Base-by-base conservation (phyloP, 2,113 vertebrate genomes). In the Melanerpes aurifrons region DNA sequence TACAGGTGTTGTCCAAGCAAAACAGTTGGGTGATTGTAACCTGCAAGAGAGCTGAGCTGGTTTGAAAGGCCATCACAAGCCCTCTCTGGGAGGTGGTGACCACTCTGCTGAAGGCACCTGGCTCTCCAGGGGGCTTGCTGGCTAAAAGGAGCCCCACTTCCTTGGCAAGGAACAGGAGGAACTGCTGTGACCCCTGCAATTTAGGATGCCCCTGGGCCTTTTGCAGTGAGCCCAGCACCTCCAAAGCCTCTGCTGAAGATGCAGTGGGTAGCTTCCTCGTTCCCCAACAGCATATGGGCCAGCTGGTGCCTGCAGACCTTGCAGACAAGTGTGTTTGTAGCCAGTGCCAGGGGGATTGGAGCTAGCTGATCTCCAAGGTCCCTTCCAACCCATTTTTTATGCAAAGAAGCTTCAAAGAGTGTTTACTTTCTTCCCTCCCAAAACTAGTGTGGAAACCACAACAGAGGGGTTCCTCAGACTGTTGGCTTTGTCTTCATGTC, bases 201-300 rank as follows among this genome's bases (percentile, higher is more conserved):
- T 3, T 43, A 40, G 56, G 56, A 22, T 57, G 6, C 2, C 1
- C n/a, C 15, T 6, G 67, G 53, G n/a, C 40, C 40, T 47, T 67
- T 54, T 77, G 31, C 14, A 45, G 45, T 4, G 20, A 72, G 32
- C 29, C 21, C 18, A 53, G 62, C 26, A 37, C 43, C 22, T 82
- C 26, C 5, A 2, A 4, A n/a, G 62, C 28, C 26, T 26, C 32
- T 62, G 21, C 40, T 31, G 47, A 50, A 69, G 75, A 2, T 10
- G 47, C 5, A 43, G 56, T 2, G 3, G 8, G 40, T 5, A 2
- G 25, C 19, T 53, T 43, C 24, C 53, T 20, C 0, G 1, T 21
- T 48, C 12, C 29, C 25, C 70, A 14, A 43, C 57, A 19, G 56
- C 12, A 5, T 15, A 2, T 8, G 22, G 22, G 15, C 16, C 1